Conservation (phyloP, 2,113 vertebrate species). For the Rana temporaria region DNA sequence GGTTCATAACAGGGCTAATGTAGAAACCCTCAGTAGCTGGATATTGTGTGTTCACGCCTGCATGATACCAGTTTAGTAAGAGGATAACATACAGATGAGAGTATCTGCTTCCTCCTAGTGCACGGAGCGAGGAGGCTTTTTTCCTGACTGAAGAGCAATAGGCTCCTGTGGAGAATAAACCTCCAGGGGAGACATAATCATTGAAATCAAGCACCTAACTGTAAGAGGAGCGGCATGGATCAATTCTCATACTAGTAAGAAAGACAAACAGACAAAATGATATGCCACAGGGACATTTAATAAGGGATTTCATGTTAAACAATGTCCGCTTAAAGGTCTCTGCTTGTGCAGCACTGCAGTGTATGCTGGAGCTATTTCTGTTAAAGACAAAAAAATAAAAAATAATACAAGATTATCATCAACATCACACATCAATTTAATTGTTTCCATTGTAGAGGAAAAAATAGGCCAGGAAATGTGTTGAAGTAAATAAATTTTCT, state of each 20-base stretch:
- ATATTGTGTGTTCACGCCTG: neutral
- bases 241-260: neutral
- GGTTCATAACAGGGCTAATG: slow-evolving; percentile 44
- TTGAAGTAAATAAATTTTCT: too few species aligned
- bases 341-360: neutral
- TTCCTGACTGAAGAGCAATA: neutral
- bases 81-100: slow-evolving; percentile 6
- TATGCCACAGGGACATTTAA: slow-evolving; percentile 54
- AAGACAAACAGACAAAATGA: slow-evolving; percentile 45
- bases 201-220: slow-evolving; percentile 1
- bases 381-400: too few species aligned
- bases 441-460: too few species aligned
- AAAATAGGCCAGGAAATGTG: too few species aligned
- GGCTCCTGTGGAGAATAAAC: neutral
- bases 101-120: neutral
- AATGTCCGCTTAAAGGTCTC: slow-evolving; percentile 39
- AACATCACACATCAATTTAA: too few species aligned
- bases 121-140: slow-evolving; percentile 34
- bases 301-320: slow-evolving; percentile 54
- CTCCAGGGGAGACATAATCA: slow-evolving; percentile 46
- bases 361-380: slow-evolving; percentile 4
- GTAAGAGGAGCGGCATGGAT: neutral
- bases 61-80: slow-evolving; percentile 38
- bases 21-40: slow-evolving; percentile 27
- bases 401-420: too few species aligned